Percentiles rank a stretch among this genome's conserved stretches.
Evolutionary conservation across 2,113 vertebrate species (phyloP).

Genomic region (Bungarus multicinctus): DNA sequence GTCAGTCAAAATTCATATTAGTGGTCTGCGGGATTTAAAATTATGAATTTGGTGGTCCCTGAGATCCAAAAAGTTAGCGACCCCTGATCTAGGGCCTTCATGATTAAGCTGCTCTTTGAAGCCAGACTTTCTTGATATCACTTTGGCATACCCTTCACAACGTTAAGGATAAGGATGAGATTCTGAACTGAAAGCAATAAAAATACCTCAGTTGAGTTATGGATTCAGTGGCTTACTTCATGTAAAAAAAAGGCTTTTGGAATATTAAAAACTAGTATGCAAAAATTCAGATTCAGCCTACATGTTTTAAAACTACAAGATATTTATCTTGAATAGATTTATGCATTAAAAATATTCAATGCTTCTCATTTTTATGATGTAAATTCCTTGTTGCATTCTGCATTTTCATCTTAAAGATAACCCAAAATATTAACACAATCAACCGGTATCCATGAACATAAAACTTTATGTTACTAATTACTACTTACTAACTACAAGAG

Average conservation of each 20-base stretch:
- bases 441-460: neutral
- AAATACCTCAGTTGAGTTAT: neutral
- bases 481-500: neutral
- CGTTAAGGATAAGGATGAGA: neutral
- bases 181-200: neutral
- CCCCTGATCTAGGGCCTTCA: neutral
- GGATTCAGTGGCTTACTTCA: fast-evolving
- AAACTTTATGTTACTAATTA: neutral
- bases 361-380: neutral
- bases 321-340: neutral
- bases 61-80: too few relatives aligned
- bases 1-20: too few relatives aligned
- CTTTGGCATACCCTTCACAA: neutral
- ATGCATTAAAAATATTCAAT: neutral
- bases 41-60: too few relatives aligned
- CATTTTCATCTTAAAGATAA: neutral
- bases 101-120: neutral
- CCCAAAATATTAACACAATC: neutral
- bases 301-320: neutral
- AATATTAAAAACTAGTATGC: neutral
- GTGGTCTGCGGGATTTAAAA: too few relatives aligned
- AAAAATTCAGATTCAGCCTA: neutral
- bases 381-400: neutral
- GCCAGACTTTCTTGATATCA: neutral
- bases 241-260: neutral